Evolutionary conservation across 2,797 vertebrate species (phyloP), one percentile per base, ranked within the genome.

Genomic region (Protonibea diacanthus): DNA sequence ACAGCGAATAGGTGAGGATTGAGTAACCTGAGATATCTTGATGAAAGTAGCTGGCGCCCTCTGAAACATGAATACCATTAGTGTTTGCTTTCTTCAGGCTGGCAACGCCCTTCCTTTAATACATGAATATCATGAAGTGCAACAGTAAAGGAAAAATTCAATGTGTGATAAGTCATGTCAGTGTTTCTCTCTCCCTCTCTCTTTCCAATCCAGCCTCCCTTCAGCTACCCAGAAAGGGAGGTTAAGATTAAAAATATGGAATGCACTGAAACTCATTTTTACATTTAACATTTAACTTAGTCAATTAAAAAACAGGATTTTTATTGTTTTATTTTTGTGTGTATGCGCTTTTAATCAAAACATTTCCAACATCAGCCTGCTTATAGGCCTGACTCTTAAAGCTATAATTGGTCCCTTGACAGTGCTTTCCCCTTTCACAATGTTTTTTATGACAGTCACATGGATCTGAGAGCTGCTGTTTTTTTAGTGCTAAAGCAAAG

Each of bases 351-450:
- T 78, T 78, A 77, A 86, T 88, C 64, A 86, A 77, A 87, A 73
- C 65, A 86, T 74, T 76, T 74, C 56, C 12, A 80, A 27, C 73
- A 80, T 74, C 76, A 72, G 60, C 33, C 55, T 80, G 56, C 82
- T 84, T 73, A 81, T 73, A 53, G 51, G 63, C 66, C 80, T 20
- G 40, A 62, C 75, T 64, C 66, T 76, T 82, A 78, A 80, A 89
- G 71, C 79, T 81, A 23, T 86, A 85, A 81, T 87, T 78, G 81
- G 68, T 91, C 86, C 72, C 84, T 55, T 66, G 64, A 68, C 86
- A 80, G 81, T 45, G 67, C 59, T 83, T 70, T 63, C 74, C 47
- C 67, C 60, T 74, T 78, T 78, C 65, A 72, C 69, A 78, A 57
- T 78, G 15, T 78, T 85, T 63, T 76, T 83, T 72, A 87, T 83